Evolutionary conservation across 1,140 invertebrate genomes (phyloP), one percentile per base, ranked within the genome.

Genomic region (Drosophila ogumai): DNA sequence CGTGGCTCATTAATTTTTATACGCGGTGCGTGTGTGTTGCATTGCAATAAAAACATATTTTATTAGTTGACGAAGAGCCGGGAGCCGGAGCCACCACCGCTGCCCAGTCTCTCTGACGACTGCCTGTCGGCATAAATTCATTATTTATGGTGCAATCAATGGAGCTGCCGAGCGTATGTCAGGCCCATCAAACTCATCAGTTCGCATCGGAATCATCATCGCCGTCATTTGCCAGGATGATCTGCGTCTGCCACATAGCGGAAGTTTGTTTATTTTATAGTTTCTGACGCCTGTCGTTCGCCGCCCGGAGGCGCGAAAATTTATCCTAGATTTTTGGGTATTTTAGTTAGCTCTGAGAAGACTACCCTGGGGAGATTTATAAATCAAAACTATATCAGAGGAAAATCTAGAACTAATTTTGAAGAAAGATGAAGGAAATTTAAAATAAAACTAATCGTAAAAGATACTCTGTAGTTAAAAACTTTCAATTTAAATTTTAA

Each of bases 241-340:
- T 73, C 63, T 68, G 44, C 55, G 56, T 59, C 38, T 60, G 71
- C 57, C 64, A 60, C 57, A 60, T 28, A 54, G 25, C 87, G 91
- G 91, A 92, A 92, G 91, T 92, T 91, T 91, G 87, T 90, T 91
- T 91, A 92, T 92, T 92, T 91, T 92, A 90, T 90, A 90, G 84
- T 87, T 90, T 84, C 71, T 66, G 80, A 82, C 84, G 84, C 56
- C 82, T 64, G 66, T 75, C 71, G 34, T 58, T 67, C 2, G 32
- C 50, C 44, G 44, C 19, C 36, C 28, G 31, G 47, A 76, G 63
- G 82, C 86, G 84, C 82, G 80, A 88, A 87, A 87, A 88, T 75
- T 82, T 74, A 32, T 50, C 67, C 66, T 15, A 5, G 8, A 44
- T 6, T 49, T 58, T 31, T 15, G 52, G 52, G 52, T 36, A 58